Conservation (phyloP, 1,140 invertebrate genomes). For the Bombus pascuorum region DNA sequence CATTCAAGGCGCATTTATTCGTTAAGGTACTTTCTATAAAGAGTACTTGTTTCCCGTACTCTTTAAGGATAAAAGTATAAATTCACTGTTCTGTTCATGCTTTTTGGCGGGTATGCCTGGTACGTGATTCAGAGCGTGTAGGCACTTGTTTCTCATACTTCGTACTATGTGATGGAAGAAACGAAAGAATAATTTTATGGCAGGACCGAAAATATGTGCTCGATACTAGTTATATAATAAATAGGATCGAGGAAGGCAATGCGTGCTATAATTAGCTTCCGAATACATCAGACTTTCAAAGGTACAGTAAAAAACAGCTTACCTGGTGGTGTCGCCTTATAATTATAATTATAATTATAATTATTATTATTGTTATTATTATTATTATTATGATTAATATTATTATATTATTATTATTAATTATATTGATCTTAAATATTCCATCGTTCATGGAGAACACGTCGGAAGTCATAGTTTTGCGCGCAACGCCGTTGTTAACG, state of each 20-base stretch:
- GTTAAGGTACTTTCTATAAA: neutral
- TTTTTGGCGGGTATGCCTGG: conserved; percentile 39
- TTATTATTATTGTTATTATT: conserved; percentile 32
- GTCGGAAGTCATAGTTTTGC: conserved; percentile 62
- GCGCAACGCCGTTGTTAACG: conserved; percentile 69
- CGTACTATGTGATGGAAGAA: conserved; percentile 57
- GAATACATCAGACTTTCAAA: conserved; percentile 50
- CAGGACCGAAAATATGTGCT: conserved; percentile 61
- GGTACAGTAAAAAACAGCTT: conserved; percentile 41
- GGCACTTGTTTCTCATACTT: conserved; percentile 59
- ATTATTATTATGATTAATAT: conserved; percentile 35
- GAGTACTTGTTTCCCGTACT: neutral
- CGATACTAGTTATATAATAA: conserved; percentile 63
- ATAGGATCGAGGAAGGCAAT: conserved; percentile 60
- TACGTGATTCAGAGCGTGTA: conserved; percentile 51
- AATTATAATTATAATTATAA: conserved; percentile 32
- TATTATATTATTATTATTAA: conserved; percentile 45
- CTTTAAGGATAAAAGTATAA: neutral
- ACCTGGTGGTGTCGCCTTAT: conserved; percentile 43
- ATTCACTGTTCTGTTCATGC: neutral
- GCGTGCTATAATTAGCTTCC: conserved; percentile 64
- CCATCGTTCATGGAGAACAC: conserved; percentile 48
- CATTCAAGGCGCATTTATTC: conserved; percentile 53
- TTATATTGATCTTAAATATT: conserved; percentile 58
- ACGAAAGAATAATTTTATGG: conserved; percentile 50